Evolutionary conservation across 2,888 invertebrate species (phyloP).

Genomic region (Dinocampus coccinellae): DNA sequence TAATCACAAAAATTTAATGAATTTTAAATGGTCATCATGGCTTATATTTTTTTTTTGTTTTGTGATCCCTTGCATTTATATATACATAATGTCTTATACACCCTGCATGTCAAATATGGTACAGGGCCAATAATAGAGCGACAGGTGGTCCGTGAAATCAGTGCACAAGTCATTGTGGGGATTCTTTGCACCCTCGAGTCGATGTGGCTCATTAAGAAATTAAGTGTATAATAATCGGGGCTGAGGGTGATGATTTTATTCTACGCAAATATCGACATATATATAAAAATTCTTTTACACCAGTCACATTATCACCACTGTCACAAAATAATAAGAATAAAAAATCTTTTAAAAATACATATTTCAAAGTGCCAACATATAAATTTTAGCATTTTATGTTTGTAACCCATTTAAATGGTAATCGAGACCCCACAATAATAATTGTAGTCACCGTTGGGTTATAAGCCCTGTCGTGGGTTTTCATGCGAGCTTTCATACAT

Average conservation of each 20-base stretch:
- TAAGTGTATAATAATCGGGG: slow-evolving; percentile 60
- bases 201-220: slow-evolving; percentile 61
- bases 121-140: slow-evolving; percentile 53
- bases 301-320: slow-evolving; percentile 27
- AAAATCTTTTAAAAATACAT: not conserved
- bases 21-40: slow-evolving; percentile 44
- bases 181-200: slow-evolving; percentile 45
- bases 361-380: slow-evolving; percentile 16
- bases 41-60: slow-evolving; percentile 7
- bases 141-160: slow-evolving; percentile 70
- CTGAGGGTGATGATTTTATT: slow-evolving; percentile 40
- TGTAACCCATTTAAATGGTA: slow-evolving; percentile 70
- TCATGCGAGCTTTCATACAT: slow-evolving; percentile 51
- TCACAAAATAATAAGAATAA: not conserved
- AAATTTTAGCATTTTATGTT: slow-evolving; percentile 69
- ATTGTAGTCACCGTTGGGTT: slow-evolving; percentile 64
- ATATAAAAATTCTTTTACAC: slow-evolving; percentile 31
- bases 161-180: slow-evolving; percentile 55
- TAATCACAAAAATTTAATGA: too few species aligned
- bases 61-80: slow-evolving; percentile 17
- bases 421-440: slow-evolving; percentile 69
- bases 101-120: slow-evolving; percentile 57
- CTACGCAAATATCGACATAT: slow-evolving; percentile 42
- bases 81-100: slow-evolving; percentile 25
- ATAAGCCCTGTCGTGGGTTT: slow-evolving; percentile 67